These are phyloP conservation scores for Steatocranus sp. DNA, from an alignment of 2,797 vertebrate species.

Conservation along the genomic window DNA sequence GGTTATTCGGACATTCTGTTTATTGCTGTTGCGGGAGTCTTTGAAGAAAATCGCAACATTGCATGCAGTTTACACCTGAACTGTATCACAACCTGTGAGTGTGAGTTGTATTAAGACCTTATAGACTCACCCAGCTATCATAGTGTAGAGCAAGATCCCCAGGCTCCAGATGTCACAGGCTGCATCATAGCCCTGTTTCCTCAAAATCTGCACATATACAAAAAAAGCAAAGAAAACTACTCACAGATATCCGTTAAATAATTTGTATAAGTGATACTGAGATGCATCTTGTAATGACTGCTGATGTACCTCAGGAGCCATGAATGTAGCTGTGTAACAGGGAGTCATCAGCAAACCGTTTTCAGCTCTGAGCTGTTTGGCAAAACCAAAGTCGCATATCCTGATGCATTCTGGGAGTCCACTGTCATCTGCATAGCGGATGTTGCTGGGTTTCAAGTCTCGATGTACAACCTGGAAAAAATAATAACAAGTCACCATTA, in stretches of 20 bases:
- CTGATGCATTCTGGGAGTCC: slow-evolving; percentile 90
- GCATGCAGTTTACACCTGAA: not conserved
- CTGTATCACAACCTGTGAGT: not conserved
- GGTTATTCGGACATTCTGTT: not conserved
- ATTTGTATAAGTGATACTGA: not conserved
- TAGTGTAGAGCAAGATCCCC: slow-evolving; percentile 93
- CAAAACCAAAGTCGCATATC: slow-evolving; percentile 93
- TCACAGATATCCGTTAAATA: not conserved
- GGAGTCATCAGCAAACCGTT: slow-evolving; percentile 96
- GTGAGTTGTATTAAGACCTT: not conserved
- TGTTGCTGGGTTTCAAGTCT: slow-evolving; percentile 95
- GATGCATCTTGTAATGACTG: not conserved
- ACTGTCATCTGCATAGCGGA: slow-evolving; percentile 89
- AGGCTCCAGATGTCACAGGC: slow-evolving; percentile 97
- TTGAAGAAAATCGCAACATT: not conserved
- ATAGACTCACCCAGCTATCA: slow-evolving; percentile 87
- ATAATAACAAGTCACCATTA: not conserved
- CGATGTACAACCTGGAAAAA: slow-evolving; percentile 88
- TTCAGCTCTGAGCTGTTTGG: slow-evolving; percentile 93
- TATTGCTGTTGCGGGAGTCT: not conserved
- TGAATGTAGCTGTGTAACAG: slow-evolving; percentile 96
- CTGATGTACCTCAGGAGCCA: slow-evolving; percentile 88
- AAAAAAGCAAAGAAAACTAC: not conserved
- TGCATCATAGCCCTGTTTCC: slow-evolving; percentile 94
- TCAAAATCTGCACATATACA: slow-evolving; percentile 80